These are phyloP conservation scores for Felis catus DNA, from an alignment of 2,113 vertebrate species.

Conservation along the genomic window DNA sequence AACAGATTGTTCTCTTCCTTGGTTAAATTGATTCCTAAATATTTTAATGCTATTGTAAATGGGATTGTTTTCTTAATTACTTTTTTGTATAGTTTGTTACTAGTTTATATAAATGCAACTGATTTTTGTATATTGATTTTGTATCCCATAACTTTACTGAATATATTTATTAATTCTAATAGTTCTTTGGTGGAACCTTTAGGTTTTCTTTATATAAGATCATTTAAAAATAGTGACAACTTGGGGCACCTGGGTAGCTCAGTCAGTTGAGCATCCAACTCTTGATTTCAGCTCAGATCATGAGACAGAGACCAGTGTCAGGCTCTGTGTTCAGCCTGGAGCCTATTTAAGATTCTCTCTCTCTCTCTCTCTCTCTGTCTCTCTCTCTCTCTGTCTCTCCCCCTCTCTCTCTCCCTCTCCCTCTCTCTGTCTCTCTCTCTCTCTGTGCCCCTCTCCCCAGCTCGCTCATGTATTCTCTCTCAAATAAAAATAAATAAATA, in stretches of 20 bases:
- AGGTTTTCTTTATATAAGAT: not conserved
- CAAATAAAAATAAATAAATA: no score
- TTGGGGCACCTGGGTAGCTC: not conserved
- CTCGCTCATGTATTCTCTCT: no score
- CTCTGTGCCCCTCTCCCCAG: no score
- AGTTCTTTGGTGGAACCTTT: not conserved
- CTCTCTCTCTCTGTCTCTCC: accelerated
- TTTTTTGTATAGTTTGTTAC: not conserved
- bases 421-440: no score
- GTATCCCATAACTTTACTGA: not conserved
- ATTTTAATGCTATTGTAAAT: not conserved
- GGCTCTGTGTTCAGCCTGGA: no score
- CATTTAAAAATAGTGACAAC: not conserved
- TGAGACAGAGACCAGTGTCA: no score
- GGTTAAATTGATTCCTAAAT: not conserved
- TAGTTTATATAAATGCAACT: not conserved
- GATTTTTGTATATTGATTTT: not conserved
- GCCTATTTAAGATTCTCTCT: no score
- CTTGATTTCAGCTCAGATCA: no score
- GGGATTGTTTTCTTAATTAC: not conserved
- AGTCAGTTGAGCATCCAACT: no score
- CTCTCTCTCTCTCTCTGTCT: no score
- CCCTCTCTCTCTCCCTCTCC: no score
- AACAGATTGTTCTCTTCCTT: not conserved
- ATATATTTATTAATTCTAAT: not conserved